A percentile compares a stretch with the other conserved stretches of the same genome.
phyloP scores from a whole-genome alignment of 2,113 vertebrate species.

The Zapus hudsonius region DNA sequence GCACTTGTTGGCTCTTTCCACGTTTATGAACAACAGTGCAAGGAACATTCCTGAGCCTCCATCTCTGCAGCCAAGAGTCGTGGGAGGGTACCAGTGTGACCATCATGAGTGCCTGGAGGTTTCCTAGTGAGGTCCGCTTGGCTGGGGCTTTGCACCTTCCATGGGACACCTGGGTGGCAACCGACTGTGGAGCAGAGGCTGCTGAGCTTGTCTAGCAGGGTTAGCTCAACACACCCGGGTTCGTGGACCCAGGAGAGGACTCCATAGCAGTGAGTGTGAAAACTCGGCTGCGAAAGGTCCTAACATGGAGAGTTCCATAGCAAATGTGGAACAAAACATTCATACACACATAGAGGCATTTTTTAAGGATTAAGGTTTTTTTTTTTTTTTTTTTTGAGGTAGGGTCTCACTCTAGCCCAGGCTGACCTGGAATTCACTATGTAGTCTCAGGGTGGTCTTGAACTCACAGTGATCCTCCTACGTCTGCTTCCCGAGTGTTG shows the following conservation, averaged over 20 bases:
- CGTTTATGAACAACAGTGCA: neutral
- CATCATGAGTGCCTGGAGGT: neutral
- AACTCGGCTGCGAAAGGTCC: neutral
- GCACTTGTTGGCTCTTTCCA: neutral
- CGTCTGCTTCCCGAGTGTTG: too few species aligned
- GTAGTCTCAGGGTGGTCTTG: too few species aligned
- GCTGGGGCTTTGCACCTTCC: neutral
- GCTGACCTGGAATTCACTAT: too few species aligned
- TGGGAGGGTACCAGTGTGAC: neutral
- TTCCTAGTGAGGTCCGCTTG: neutral
- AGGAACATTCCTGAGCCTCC: neutral
- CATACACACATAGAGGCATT: neutral
- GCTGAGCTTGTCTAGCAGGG: neutral
- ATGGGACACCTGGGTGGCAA: neutral
- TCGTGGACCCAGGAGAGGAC: neutral
- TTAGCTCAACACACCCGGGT: neutral
- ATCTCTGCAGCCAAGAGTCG: neutral
- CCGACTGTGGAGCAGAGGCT: neutral
- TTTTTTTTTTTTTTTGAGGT: too few species aligned
- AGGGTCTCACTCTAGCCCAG: too few species aligned
- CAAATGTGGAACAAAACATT: neutral
- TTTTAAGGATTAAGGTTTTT: neutral
- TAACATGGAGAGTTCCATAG: neutral
- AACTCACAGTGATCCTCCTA: too few species aligned
- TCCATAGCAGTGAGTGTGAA: neutral